phyloP scores from a whole-genome alignment of 1,140 invertebrate species.

The Pararge aegeria region DNA sequence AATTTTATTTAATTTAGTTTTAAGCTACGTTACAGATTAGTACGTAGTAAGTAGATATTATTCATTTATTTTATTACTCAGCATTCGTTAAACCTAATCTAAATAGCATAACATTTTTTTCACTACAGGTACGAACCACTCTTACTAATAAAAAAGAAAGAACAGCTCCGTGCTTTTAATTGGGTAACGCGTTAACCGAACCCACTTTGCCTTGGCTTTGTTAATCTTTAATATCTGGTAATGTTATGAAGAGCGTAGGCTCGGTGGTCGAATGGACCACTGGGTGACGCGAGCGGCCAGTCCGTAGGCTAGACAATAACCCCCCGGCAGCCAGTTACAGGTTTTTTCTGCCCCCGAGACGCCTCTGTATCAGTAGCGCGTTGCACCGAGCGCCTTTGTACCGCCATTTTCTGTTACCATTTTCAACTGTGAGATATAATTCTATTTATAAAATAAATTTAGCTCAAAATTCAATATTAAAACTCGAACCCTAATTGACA shows the following conservation, averaged over 20 bases:
- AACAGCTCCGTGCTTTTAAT: slow-evolving; percentile 30
- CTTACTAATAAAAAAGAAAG: slow-evolving; percentile 33
- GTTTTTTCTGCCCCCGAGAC: slow-evolving; percentile 71
- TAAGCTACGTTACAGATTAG: slow-evolving; percentile 28
- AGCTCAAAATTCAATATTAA: no score
- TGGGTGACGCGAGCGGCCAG: slow-evolving; percentile 56
- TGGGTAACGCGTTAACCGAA: slow-evolving; percentile 39
- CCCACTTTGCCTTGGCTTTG: slow-evolving; percentile 36
- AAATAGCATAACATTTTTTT: slow-evolving; percentile 54
- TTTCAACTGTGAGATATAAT: slow-evolving; percentile 11
- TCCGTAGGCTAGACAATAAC: slow-evolving; percentile 69
- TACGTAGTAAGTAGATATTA: slow-evolving; percentile 27
- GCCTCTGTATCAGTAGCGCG: slow-evolving; percentile 54
- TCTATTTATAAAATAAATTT: neutral
- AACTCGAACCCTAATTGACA: no score
- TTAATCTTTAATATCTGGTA: slow-evolving; percentile 21
- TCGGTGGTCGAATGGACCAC: slow-evolving; percentile 39
- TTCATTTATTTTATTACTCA: slow-evolving; percentile 25
- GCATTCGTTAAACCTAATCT: slow-evolving; percentile 12
- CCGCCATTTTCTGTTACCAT: slow-evolving; percentile 30
- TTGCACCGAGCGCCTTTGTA: slow-evolving; percentile 54
- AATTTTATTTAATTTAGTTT: slow-evolving; percentile 5
- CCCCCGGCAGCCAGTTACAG: slow-evolving; percentile 78
- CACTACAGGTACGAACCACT: slow-evolving; percentile 55
- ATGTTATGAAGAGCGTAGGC: slow-evolving; percentile 28